phyloP scores from a whole-genome alignment of 1,140 invertebrate species.

The Pachypeltis micranthus region DNA sequence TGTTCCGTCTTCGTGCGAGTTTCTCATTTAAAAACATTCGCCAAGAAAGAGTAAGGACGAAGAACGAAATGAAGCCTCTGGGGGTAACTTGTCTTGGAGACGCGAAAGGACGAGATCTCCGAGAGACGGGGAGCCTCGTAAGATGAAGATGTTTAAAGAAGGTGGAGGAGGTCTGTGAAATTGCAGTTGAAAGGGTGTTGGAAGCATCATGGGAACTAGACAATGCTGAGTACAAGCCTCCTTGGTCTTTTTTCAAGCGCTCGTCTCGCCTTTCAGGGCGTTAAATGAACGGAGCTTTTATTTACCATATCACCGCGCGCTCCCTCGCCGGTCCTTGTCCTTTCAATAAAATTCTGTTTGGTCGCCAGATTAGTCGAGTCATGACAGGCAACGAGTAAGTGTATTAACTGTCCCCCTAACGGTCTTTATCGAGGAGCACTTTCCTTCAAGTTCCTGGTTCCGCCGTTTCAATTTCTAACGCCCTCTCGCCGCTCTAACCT shows the following conservation, averaged over 20 bases:
- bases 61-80: no score
- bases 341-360: constrained; percentile 24
- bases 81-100: not conserved
- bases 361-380: not conserved
- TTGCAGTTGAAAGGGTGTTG: constrained; percentile 3
- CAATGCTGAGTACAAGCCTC: not conserved
- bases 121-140: no score
- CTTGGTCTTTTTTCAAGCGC: not conserved
- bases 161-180: not conserved
- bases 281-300: constrained; percentile 10
- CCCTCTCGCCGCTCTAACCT: no score
- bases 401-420: no score
- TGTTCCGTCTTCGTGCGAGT: no score
- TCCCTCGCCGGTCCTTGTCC: constrained; percentile 13
- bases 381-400: constrained; percentile 11
- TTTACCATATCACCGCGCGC: constrained; percentile 20
- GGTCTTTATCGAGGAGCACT: no score
- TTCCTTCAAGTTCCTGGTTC: no score
- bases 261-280: constrained; percentile 4
- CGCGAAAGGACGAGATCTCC: not conserved
- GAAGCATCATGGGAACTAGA: not conserved
- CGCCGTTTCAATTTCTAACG: not conserved
- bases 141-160: not conserved
- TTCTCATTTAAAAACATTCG: no score
- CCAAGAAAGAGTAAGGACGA: no score